Evolutionary conservation across 2,797 vertebrate species (phyloP).

Genomic region (Kryptolebias ocellatus): DNA sequence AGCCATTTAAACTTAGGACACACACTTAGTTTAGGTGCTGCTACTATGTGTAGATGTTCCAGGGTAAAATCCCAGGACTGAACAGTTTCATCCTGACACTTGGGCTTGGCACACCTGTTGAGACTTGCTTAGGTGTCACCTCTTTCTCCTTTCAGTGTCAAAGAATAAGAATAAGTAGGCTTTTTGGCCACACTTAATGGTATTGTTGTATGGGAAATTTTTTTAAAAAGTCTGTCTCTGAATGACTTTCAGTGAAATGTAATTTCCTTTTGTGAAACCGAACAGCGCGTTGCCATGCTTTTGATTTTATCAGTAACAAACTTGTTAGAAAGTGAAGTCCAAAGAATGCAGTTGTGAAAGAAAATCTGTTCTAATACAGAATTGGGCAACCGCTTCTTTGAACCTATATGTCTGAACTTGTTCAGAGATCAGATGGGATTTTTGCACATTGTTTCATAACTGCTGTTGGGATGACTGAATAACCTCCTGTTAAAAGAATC

Average conservation of each 20-base stretch:
- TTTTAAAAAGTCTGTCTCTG: constrained; percentile 7
- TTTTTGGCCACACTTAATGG: constrained; percentile 24
- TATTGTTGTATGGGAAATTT: constrained; percentile 32
- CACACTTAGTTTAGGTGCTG: constrained; percentile 13
- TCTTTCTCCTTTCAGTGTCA: constrained; percentile 62
- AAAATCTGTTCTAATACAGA: constrained; percentile 53
- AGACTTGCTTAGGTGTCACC: constrained; percentile 68
- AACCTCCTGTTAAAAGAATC: constrained; percentile 6
- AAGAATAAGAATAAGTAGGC: constrained; percentile 61
- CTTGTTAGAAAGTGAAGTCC: constrained; percentile 54
- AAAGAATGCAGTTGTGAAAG: constrained; percentile 69
- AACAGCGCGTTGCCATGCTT: not conserved
- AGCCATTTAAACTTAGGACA: constrained; percentile 42
- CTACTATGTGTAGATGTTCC: constrained; percentile 25
- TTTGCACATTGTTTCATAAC: constrained; percentile 43
- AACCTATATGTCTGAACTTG: constrained; percentile 75
- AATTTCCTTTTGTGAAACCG: constrained; percentile 23
- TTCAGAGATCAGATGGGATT: constrained; percentile 44
- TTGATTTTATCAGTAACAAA: constrained; percentile 12
- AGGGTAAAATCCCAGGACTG: constrained; percentile 64
- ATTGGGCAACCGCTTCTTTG: constrained; percentile 73
- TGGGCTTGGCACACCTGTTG: constrained; percentile 70
- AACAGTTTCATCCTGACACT: constrained; percentile 68
- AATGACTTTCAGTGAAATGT: constrained; percentile 48
- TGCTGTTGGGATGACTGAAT: constrained; percentile 12